Base-by-base conservation (phyloP, 2,888 invertebrate species). In the Syrphus vitripennis region DNA sequence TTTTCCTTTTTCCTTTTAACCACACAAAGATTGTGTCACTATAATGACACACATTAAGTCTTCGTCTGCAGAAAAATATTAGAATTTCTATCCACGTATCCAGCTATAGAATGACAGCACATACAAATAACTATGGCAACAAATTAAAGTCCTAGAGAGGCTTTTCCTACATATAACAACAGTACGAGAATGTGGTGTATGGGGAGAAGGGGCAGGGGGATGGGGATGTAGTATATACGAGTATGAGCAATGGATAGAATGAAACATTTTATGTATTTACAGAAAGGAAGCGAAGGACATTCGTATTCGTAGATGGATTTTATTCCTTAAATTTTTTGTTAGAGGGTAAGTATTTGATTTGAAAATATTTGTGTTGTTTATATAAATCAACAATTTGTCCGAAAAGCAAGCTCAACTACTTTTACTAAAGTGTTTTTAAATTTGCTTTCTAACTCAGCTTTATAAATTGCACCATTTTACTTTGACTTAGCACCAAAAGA, bases 201-300 rank as follows among this genome's bases (percentile, higher is more conserved):
- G 9, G 0, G 1, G 1, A 21, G 14, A 48, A 19, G 12, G 14
- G 3, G 14, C 24, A 24, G 6, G n/a, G 50, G 24, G 14, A 4
- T 12, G 29, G 6, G 4, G 29, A 29, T 9, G 34, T 9, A 9
- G 34, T 9, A 3, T 34, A 10, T n/a, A n/a, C n/a, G n/a, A n/a
- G 16, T 45, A 45, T 55, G 53, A 55, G 29, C 16, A 57, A 19
- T 5, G 31, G 57, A 21, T 48, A 14, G 34, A 2, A 12, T 12
- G 19, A 57, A 6, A 19, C 12, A 14, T 57, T 24, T 14, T 48
- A 16, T 26, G 14, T 53, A 57, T 45, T 42, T 42, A 31, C 45
- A 24, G 21, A 34, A 19, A 9, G 29, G 42, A 53, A 78, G 61
- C 72, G 34, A 78, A 78, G 78, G 78, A 78, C 71, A 55, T 63